A percentile compares a stretch with the other conserved stretches of the same genome.
Conservation (phyloP, 2,888 invertebrate species). For the Scaptomyza parva region DNA sequence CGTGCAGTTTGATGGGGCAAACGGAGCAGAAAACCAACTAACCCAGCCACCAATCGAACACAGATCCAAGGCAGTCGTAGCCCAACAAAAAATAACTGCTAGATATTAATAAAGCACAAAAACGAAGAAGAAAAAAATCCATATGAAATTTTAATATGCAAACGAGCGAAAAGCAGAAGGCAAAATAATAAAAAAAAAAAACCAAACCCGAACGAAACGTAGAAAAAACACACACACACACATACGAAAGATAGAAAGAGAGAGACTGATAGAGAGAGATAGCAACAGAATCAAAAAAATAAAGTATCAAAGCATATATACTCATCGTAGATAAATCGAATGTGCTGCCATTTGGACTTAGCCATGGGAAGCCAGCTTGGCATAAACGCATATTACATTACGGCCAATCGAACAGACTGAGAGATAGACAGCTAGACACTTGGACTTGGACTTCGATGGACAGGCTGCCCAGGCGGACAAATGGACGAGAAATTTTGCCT, state of each 20-base stretch:
- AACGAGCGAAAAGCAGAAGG: conserved; percentile 69
- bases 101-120: conserved; percentile 79
- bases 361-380: conserved; percentile 49
- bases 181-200: conserved; percentile 40
- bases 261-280: background rate
- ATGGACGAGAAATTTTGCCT: conserved; percentile 30
- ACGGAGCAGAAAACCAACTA: conserved; percentile 70
- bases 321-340: conserved; percentile 43
- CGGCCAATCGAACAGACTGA: conserved; percentile 64
- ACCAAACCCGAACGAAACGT: conserved; percentile 24
- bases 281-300: conserved; percentile 54
- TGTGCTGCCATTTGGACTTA: conserved; percentile 45
- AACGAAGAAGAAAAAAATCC: conserved; percentile 72
- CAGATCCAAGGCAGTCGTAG: conserved; percentile 42
- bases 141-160: conserved; percentile 81
- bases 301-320: conserved; percentile 62
- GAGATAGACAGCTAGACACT: conserved; percentile 29
- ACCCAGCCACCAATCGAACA: conserved; percentile 59
- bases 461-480: conserved; percentile 10
- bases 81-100: conserved; percentile 76
- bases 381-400: conserved; percentile 64
- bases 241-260: conserved; percentile 2
- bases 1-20: conserved; percentile 75
- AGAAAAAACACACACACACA: conserved; percentile 41
- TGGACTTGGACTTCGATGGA: conserved; percentile 19